Evolutionary conservation across 2,797 vertebrate species (phyloP).

Genomic region (Philypnodon macrostomus): DNA sequence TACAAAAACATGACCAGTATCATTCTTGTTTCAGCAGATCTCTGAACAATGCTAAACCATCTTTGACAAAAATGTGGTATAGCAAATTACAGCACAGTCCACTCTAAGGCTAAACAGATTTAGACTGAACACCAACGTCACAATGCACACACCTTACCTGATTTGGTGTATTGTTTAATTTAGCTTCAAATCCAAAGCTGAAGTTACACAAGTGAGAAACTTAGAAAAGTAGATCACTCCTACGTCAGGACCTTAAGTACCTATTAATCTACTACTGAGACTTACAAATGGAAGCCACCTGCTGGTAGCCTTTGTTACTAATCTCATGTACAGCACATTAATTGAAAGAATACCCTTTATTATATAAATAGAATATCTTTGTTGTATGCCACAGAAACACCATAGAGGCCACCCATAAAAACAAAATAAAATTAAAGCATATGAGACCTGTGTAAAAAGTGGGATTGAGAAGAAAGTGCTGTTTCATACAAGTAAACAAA

Average conservation of each 20-base stretch:
- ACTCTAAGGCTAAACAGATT: slow-evolving; percentile 50
- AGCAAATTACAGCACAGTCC: slow-evolving; percentile 8
- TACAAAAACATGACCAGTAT: slow-evolving; percentile 70
- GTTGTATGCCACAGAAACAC: not conserved
- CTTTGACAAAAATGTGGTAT: slow-evolving; percentile 20
- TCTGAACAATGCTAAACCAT: slow-evolving; percentile 17
- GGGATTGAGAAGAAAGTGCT: not conserved
- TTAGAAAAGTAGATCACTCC: not conserved
- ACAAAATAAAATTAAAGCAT: slow-evolving; percentile 6
- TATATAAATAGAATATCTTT: not conserved
- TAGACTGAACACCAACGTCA: slow-evolving; percentile 7
- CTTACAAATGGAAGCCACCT: slow-evolving; percentile 6
- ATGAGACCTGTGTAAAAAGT: slow-evolving; percentile 2
- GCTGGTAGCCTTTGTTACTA: not conserved
- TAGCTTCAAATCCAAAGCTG: slow-evolving; percentile 1
- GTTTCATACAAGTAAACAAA: slow-evolving; percentile 41
- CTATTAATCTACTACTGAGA: slow-evolving; percentile 15
- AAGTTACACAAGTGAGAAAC: slow-evolving; percentile 15
- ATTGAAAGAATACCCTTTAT: not conserved
- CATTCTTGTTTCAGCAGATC: slow-evolving; percentile 21
- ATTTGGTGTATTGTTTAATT: too few species aligned
- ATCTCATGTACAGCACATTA: not conserved
- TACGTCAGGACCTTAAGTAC: slow-evolving; percentile 25
- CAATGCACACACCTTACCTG: not conserved
- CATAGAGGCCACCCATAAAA: slow-evolving; percentile 10